Evolutionary conservation across 2,113 vertebrate genomes (phyloP).

Genomic region (Nothocercus julius): DNA sequence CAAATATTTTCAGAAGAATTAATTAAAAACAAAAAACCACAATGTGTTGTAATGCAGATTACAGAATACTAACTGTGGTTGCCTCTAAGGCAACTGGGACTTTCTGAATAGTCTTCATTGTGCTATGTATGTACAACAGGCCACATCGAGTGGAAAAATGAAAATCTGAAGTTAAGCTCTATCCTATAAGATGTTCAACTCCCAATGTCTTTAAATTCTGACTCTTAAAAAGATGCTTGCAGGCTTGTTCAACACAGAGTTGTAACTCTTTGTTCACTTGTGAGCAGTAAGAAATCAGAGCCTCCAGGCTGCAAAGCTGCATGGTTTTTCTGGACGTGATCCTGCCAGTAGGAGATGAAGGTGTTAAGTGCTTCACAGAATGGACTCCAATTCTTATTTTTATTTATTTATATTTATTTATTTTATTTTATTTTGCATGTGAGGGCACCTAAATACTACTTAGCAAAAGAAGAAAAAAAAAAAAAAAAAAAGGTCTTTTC

Average conservation of each 20-base stretch:
- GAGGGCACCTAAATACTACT: neutral
- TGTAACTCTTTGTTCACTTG: neutral
- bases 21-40: neutral
- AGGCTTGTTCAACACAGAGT: neutral
- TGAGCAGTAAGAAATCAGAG: neutral
- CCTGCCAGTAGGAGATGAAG: neutral
- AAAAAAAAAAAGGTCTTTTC: too few relatives aligned
- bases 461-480: neutral
- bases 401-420: too few relatives aligned
- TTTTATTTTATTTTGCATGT: neutral
- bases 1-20: slow-evolving; percentile 33
- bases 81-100: slow-evolving; percentile 2
- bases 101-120: slow-evolving; percentile 11
- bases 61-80: neutral
- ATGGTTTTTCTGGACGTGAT: neutral
- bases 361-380: neutral
- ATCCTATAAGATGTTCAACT: neutral
- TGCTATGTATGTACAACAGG: neutral
- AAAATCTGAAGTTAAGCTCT: neutral
- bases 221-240: neutral
- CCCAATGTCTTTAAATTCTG: neutral
- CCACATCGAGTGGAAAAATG: neutral
- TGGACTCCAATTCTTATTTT: neutral
- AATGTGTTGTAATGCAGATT: slow-evolving; percentile 21
- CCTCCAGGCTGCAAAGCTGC: neutral